phyloP scores from a whole-genome alignment of 2,888 invertebrate species.

The Noctua fimbriata region DNA sequence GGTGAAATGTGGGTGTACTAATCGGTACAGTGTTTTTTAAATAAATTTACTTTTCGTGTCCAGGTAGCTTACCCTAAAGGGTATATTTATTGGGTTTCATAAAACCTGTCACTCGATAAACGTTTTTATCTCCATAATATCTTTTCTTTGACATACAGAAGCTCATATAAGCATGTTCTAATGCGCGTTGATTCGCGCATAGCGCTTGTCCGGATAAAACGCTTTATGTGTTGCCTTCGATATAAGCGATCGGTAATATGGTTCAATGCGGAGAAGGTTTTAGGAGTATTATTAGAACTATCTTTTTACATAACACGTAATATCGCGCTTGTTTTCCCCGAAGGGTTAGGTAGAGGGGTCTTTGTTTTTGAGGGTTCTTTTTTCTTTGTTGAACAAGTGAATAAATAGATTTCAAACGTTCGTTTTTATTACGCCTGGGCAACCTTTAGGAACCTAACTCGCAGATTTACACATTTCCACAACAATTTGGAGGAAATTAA shows the following conservation, averaged over 20 bases:
- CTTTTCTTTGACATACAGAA: conserved; percentile 47
- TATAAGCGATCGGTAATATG: conserved; percentile 37
- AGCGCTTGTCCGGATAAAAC: conserved; percentile 40
- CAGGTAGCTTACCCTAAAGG: background rate
- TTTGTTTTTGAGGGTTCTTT: background rate
- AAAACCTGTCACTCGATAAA: conserved; percentile 10
- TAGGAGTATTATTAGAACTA: conserved; percentile 6
- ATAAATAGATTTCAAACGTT: background rate
- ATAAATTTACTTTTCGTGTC: background rate
- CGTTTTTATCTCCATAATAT: conserved; percentile 23
- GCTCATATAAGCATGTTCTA: conserved; percentile 37
- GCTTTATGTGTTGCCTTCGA: conserved; percentile 28
- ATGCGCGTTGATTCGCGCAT: conserved; percentile 41
- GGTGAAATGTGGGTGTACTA: too few relatives aligned
- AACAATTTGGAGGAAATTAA: background rate
- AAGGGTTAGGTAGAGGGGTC: background rate
- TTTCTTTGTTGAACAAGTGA: background rate
- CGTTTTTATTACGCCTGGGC: background rate
- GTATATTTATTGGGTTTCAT: too few relatives aligned
- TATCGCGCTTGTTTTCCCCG: background rate
- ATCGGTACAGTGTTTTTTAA: too few relatives aligned
- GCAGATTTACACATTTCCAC: background rate
- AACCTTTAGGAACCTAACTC: too few relatives aligned
- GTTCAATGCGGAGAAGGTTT: conserved; percentile 14
- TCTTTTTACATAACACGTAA: conserved; percentile 11